These are phyloP conservation scores for Luehdorfia chinensis DNA, from an alignment of 1,140 invertebrate genomes.

Conservation along the genomic window DNA sequence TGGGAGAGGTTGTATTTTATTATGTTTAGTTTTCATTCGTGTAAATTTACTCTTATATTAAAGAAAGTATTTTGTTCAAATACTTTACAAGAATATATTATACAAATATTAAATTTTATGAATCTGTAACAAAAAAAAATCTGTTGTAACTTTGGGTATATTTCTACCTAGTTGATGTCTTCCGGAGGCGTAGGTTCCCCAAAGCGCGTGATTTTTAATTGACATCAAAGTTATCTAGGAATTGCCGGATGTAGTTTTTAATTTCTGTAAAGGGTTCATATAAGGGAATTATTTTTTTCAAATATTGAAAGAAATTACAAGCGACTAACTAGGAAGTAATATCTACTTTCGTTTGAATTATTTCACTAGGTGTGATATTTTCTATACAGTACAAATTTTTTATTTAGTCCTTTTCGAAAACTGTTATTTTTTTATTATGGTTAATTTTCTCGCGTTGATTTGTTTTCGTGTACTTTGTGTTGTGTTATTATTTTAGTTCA, in stretches of 20 bases:
- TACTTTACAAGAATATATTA: not conserved
- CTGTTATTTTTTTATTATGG: conserved; percentile 36
- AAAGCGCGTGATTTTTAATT: not conserved
- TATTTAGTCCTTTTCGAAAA: conserved; percentile 44
- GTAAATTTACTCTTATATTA: not conserved
- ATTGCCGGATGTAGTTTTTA: too few relatives aligned
- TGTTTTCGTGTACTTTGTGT: conserved; percentile 37
- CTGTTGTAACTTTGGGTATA: not conserved
- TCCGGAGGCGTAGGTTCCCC: not conserved
- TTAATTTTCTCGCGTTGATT: conserved; percentile 24
- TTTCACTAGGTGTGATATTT: conserved; percentile 37
- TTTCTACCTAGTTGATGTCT: conserved; percentile 1
- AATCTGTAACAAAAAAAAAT: not conserved
- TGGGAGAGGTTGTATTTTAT: too few relatives aligned
- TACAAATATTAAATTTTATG: not conserved
- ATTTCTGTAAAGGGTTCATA: too few relatives aligned
- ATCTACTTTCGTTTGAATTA: conserved; percentile 25
- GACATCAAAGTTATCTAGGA: too few relatives aligned
- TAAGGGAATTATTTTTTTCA: too few relatives aligned
- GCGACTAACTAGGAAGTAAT: conserved; percentile 6
- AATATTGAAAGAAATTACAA: too few relatives aligned
- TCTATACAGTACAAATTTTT: conserved; percentile 63
- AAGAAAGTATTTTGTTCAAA: not conserved
- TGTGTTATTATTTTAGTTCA: conserved; percentile 38
- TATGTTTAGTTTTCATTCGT: too few relatives aligned